phyloP scores from a whole-genome alignment of 2,113 vertebrate genomes.

The Trogon melanurus region DNA sequence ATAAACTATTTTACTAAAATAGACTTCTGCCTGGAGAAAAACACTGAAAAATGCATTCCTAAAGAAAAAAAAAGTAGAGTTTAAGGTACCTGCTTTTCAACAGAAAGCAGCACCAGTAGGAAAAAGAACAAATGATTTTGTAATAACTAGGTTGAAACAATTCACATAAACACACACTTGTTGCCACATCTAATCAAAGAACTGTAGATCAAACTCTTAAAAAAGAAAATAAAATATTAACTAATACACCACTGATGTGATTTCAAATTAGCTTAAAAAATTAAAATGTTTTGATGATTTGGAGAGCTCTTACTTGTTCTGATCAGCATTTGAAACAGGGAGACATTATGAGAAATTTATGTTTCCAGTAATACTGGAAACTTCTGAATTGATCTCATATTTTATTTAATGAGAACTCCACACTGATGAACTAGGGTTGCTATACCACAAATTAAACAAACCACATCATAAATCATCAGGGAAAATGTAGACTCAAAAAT shows the following conservation, averaged over 20 bases:
- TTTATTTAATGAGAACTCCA: constrained; percentile 16
- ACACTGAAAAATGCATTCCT: background rate
- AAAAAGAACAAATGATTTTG: background rate
- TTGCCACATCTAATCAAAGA: background rate
- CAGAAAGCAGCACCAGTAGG: background rate
- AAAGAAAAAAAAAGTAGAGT: background rate
- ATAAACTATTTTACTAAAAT: background rate
- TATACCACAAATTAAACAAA: background rate
- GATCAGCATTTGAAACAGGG: background rate
- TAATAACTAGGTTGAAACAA: background rate
- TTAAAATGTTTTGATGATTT: background rate
- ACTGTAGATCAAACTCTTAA: background rate
- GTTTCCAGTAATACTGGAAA: constrained; percentile 24
- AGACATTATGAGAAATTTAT: background rate
- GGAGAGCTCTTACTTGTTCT: background rate
- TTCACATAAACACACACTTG: background rate
- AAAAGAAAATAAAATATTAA: constrained; percentile 24
- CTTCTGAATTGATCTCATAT: constrained; percentile 17
- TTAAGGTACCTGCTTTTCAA: background rate
- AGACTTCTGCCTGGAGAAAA: background rate
- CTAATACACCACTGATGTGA: background rate
- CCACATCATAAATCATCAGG: background rate
- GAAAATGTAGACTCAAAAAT: background rate
- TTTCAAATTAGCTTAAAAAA: background rate
- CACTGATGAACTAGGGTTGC: background rate